Conservation (phyloP, 2,797 vertebrate species). For the Limosa lapponica region DNA sequence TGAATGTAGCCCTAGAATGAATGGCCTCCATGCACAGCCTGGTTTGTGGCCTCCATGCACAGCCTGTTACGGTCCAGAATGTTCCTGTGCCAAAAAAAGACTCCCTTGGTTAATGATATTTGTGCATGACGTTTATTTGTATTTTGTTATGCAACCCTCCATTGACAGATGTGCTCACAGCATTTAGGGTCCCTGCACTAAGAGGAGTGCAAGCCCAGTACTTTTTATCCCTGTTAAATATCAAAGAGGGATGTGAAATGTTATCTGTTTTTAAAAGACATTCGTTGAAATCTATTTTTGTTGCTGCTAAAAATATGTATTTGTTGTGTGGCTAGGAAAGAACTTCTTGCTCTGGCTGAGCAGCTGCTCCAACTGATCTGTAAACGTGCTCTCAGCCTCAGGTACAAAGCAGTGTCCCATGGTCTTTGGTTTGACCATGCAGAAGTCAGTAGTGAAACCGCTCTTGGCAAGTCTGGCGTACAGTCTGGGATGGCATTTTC, state of each 20-base stretch:
- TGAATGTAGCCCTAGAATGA: background rate
- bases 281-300: conserved; percentile 16
- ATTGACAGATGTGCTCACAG: conserved; percentile 39
- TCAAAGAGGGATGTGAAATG: conserved; percentile 36
- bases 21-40: background rate
- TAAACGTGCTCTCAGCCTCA: background rate
- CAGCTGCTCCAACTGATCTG: background rate
- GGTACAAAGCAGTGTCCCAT: background rate
- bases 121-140: conserved; percentile 50
- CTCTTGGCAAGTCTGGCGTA: background rate
- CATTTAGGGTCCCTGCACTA: background rate
- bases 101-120: background rate
- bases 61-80: background rate
- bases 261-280: conserved; percentile 60
- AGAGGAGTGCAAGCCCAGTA: conserved; percentile 8
- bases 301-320: conserved; percentile 26
- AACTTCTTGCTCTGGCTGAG: background rate
- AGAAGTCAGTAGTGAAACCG: background rate
- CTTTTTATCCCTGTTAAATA: conserved; percentile 62
- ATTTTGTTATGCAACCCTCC: conserved; percentile 20
- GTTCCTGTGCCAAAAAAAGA: background rate
- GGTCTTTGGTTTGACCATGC: background rate
- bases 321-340: conserved; percentile 3
- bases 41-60: background rate
- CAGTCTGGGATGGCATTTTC: background rate